phyloP scores from a whole-genome alignment of 2,113 vertebrate species.

The Pelodiscus sinensis region DNA sequence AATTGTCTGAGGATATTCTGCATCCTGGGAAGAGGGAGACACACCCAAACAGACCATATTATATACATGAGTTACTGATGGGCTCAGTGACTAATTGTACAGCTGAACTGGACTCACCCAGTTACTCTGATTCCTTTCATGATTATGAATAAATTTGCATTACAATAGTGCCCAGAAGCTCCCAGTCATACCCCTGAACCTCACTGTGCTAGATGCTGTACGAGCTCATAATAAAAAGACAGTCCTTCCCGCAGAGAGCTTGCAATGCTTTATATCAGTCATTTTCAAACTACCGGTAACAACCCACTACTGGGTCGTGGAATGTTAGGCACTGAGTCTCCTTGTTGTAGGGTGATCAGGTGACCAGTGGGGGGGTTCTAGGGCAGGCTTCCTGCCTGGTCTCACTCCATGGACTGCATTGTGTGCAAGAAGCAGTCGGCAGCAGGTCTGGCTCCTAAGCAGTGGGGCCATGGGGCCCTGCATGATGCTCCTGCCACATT shows the following conservation, averaged over 20 bases:
- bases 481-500: too few species aligned
- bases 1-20: conserved; percentile 49
- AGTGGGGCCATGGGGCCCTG: too few species aligned
- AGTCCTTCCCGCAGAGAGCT: not conserved
- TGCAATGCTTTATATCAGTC: not conserved
- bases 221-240: not conserved
- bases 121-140: conserved; percentile 26
- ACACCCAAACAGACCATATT: not conserved
- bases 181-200: not conserved
- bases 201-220: not conserved
- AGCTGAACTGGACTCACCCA: conserved; percentile 38
- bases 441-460: too few species aligned
- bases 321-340: too few species aligned
- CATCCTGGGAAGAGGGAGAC: conserved; percentile 31
- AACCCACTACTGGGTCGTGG: too few species aligned
- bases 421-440: too few species aligned
- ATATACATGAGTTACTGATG: not conserved
- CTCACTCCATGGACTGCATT: too few species aligned
- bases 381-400: too few species aligned
- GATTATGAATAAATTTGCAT: not conserved
- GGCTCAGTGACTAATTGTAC: not conserved
- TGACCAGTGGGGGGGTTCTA: too few species aligned
- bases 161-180: not conserved
- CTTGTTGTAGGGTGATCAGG: too few species aligned
- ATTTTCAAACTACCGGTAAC: too few species aligned